phyloP scores from a whole-genome alignment of 2,888 invertebrate species.

The Busseola fusca region DNA sequence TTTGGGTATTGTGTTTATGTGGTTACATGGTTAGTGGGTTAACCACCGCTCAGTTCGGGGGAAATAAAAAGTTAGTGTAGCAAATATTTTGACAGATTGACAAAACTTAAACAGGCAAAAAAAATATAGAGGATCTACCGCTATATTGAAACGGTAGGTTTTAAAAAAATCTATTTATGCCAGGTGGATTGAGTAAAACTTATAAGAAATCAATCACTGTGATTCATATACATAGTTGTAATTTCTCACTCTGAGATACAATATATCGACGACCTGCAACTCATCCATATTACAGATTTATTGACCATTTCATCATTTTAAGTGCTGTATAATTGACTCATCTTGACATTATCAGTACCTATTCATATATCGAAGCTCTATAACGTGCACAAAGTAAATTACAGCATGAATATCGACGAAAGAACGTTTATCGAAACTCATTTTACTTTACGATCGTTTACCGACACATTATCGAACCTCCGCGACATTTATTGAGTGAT shows the following conservation, averaged over 20 bases:
- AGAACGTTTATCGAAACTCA: slow-evolving; percentile 25
- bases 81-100: not conserved
- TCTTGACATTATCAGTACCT: slow-evolving; percentile 15
- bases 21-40: slow-evolving; percentile 11
- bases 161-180: not conserved
- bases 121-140: not conserved
- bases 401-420: slow-evolving; percentile 21
- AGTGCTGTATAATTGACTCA: slow-evolving; percentile 31
- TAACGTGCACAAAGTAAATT: not conserved
- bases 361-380: not conserved
- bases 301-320: slow-evolving; percentile 13
- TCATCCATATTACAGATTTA: slow-evolving; percentile 19
- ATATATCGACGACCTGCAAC: slow-evolving; percentile 7
- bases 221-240: not conserved
- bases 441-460: slow-evolving; percentile 37
- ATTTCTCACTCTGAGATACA: slow-evolving; percentile 12
- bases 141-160: not conserved
- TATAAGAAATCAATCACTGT: slow-evolving; percentile 7
- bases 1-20: slow-evolving; percentile 21
- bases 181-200: not conserved
- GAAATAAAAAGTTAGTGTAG: not conserved
- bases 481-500: slow-evolving; percentile 29
- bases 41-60: not conserved
- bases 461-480: slow-evolving; percentile 16
- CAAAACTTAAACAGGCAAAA: not conserved